Evolutionary conservation across 2,113 vertebrate genomes (phyloP).

Genomic region (Callopanchax toddi): DNA sequence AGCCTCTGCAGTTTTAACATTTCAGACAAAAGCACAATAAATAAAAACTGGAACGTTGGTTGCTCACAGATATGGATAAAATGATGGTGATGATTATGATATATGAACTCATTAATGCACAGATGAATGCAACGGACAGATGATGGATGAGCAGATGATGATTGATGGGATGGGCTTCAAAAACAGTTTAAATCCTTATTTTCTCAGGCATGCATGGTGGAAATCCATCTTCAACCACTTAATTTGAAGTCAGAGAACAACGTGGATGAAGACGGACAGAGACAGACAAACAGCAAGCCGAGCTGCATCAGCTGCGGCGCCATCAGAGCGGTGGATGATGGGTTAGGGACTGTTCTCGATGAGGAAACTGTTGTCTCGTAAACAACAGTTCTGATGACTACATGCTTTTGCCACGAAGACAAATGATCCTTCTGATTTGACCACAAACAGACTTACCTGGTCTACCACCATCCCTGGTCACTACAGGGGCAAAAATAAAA

Average conservation of each 20-base stretch:
- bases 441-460: constrained; percentile 81
- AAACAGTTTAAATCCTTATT: constrained; percentile 42
- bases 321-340: constrained; percentile 45
- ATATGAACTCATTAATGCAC: constrained; percentile 40
- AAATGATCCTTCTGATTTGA: constrained; percentile 52
- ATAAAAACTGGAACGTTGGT: not conserved
- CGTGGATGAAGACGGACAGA: constrained; percentile 34
- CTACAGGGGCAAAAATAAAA: constrained; percentile 78
- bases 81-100: constrained; percentile 45
- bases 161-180: constrained; percentile 46
- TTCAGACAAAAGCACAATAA: constrained; percentile 25
- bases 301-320: constrained; percentile 35
- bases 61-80: not conserved
- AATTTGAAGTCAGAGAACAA: constrained; percentile 8
- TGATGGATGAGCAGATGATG: constrained; percentile 33
- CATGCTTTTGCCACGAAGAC: constrained; percentile 61
- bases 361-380: constrained; percentile 49
- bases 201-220: constrained; percentile 61
- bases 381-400: constrained; percentile 52
- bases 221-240: constrained; percentile 46
- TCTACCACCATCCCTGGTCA: constrained; percentile 69
- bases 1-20: constrained; percentile 55
- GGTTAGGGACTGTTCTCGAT: constrained; percentile 59
- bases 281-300: constrained; percentile 34
- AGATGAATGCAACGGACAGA: constrained; percentile 41